These are phyloP conservation scores for Mola mola DNA, from an alignment of 2,113 vertebrate species.

Conservation along the genomic window DNA sequence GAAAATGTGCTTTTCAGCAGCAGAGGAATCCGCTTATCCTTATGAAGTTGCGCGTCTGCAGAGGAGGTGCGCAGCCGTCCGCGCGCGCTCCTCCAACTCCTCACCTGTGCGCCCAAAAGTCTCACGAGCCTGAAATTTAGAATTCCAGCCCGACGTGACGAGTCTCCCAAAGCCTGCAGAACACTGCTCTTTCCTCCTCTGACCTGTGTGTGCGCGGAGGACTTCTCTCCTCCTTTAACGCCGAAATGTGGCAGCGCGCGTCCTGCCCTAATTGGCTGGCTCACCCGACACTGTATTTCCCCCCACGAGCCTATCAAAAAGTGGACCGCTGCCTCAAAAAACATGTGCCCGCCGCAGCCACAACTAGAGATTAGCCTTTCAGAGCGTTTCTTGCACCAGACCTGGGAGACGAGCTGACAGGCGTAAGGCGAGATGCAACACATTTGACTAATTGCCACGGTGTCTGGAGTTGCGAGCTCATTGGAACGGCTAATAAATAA, in stretches of 20 bases:
- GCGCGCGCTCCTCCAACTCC: slow-evolving; percentile 52
- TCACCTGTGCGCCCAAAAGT: slow-evolving; percentile 75
- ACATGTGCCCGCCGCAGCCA: too few species aligned
- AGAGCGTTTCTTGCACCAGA: slow-evolving; percentile 56
- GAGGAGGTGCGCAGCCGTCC: slow-evolving; percentile 52
- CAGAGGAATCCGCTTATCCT: slow-evolving; percentile 45
- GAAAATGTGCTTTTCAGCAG: slow-evolving; percentile 25
- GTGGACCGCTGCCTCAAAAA: slow-evolving; percentile 1
- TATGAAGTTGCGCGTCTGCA: slow-evolving; percentile 56
- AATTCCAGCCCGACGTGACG: slow-evolving; percentile 75
- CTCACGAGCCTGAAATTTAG: slow-evolving; percentile 77
- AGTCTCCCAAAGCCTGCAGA: slow-evolving; percentile 71
- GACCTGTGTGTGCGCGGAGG: slow-evolving; percentile 65
- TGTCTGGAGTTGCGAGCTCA: slow-evolving; percentile 66
- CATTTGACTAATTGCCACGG: slow-evolving; percentile 70
- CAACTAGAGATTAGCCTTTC: slow-evolving; percentile 14
- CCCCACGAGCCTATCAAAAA: slow-evolving; percentile 58
- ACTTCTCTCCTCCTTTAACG: slow-evolving; percentile 52
- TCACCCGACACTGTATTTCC: slow-evolving; percentile 61
- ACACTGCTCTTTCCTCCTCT: slow-evolving; percentile 44
- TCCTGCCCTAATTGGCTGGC: slow-evolving; percentile 72
- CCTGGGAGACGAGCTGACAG: slow-evolving; percentile 57
- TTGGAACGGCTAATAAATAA: slow-evolving; percentile 83
- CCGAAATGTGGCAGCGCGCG: slow-evolving; percentile 32
- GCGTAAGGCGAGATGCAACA: slow-evolving; percentile 72